Evolutionary conservation across 2,113 vertebrate genomes (phyloP), one percentile per base, ranked within the genome.

Genomic region (Hippocampus comes): DNA sequence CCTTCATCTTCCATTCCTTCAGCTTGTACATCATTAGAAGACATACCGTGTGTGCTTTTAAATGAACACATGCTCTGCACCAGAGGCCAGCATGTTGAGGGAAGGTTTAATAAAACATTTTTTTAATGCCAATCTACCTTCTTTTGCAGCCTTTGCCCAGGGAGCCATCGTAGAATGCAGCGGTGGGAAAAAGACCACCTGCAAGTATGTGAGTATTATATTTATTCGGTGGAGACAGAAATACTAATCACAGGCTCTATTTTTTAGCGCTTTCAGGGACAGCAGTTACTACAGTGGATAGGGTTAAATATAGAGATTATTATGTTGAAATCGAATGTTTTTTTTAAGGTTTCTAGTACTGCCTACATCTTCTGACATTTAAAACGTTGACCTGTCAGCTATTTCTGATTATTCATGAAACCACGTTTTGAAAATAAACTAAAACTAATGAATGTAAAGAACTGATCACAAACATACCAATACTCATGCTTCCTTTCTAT

Each of bases 71-170:
- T 84, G 82, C 77, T 84, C 71, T 78, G 70, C 9, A 30, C 76
- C 73, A 57, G 70, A 74, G 72, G 64, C 83, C 53, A 71, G 71
- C 51, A 21, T 42, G 60, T 74, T 59, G 30, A 64, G 72, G 59
- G 67, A 74, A 76, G 67, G 63, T 64, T 73, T 63, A 71, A 48
- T 61, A 59, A 76, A 72, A 66, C 0, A 30, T 46, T 41, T 49
- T 55, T 70, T 55, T 76, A 77, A 48, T 67, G 41, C 25, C 78
- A 0, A 42, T 80, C 74, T 83, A 7, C 74, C 78, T 84, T 82
- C 72, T 87, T 81, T 89, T 86, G 12, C 79, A 93, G 93, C 93
- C 93, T 84, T 88, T 93, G 84, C 93, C 93, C 68, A 94, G 93
- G 89, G 92, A 93, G 81, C 93, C 93, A 4, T 94, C 93, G 83